Conservation (phyloP, 2,888 invertebrate genomes). For the Scaeva pyrastri region DNA sequence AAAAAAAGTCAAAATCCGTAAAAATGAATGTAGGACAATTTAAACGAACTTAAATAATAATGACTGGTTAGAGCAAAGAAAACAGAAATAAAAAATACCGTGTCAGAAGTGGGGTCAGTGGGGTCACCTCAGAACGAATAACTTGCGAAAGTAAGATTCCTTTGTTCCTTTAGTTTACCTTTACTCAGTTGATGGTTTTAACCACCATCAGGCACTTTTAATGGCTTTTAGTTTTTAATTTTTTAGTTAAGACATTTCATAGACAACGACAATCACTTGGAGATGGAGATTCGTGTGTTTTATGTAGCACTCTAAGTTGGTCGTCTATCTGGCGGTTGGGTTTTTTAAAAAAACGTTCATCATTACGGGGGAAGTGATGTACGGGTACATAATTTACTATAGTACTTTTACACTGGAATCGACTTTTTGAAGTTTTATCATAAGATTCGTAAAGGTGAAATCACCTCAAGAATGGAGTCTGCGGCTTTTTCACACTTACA, state of each 20-base stretch:
- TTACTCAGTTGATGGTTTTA: not conserved
- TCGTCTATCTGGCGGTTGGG: not conserved
- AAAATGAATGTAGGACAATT: conserved; percentile 7
- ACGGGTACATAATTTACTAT: not conserved
- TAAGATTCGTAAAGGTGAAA: no score
- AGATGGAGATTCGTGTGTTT: not conserved
- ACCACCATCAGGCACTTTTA: conserved; percentile 4
- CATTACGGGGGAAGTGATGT: not conserved
- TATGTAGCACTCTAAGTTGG: not conserved
- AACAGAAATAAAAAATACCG: not conserved
- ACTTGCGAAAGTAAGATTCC: not conserved
- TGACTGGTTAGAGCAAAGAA: not conserved
- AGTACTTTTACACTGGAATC: not conserved
- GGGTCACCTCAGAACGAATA: not conserved
- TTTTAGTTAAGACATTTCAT: not conserved
- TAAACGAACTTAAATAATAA: conserved; percentile 8
- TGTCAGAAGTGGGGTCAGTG: conserved; percentile 8
- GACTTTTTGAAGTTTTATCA: no score
- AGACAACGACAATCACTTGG: not conserved
- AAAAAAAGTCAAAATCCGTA: not conserved
- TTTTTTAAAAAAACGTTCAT: not conserved
- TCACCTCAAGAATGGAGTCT: no score
- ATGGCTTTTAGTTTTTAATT: not conserved
- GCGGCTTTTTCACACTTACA: no score
- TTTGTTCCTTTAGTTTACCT: not conserved